Evolutionary conservation across 2,113 vertebrate species (phyloP), one percentile per base, ranked within the genome.

Genomic region (Centropus unirufus): DNA sequence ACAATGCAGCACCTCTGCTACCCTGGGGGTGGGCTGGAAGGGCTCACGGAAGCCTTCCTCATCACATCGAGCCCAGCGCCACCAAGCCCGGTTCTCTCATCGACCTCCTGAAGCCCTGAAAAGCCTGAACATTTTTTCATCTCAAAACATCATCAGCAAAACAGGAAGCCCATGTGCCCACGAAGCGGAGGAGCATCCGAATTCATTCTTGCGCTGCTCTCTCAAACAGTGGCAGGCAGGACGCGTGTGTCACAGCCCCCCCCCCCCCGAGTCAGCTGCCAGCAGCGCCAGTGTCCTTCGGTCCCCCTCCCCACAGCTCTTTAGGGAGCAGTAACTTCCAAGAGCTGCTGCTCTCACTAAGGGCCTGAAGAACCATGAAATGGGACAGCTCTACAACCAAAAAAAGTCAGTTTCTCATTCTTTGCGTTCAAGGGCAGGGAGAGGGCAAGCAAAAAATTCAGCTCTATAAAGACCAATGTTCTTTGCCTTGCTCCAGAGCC

Each of bases 11-110:
- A n/a, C 21, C 47, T 24, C 16, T 54, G 16, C 87, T n/a, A 3
- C 46, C 7, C 30, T 7, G 20, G 7, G 30, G 29, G 20, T 1
- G 29, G 1, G 30, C 0, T 4, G 42, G 42, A 46, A 32, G 21
- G 58, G 9, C 9, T 12, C n/a, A 30, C 6, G 51, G 30, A 23
- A 49, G 9, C 7, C 79, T 19, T 39, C 70, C 29, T 70, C 14
- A 34, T 0, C 7, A 2, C 5, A 16, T 21, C 40, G 6, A 3
- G 23, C 1, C 8, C 8, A 12, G 64, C 44, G 40, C 46, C 16
- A 0, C 40, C 6, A 13, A 77, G 46, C 62, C 32, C 34, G 0
- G 0, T 58, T 10, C 20, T 34, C 67, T 30, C 39, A 11, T 12
- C 80, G 40, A 26, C 62, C 26, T 32, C 44, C 47, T 0, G 18